These are phyloP conservation scores for Hippoglossus hippoglossus DNA, from an alignment of 2,797 vertebrate genomes.

Conservation along the genomic window DNA sequence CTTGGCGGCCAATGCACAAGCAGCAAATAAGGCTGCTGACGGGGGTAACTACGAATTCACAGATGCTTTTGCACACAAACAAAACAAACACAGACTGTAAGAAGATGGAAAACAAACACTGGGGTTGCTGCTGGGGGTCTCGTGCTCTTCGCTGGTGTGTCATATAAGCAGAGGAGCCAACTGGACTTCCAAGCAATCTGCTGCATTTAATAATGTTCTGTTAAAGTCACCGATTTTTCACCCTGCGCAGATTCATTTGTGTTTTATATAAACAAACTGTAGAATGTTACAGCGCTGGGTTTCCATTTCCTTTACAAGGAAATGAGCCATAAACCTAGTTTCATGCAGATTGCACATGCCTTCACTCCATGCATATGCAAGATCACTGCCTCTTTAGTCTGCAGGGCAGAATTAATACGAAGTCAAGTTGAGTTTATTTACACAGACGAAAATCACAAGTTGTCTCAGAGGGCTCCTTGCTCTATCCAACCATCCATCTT, in stretches of 20 bases:
- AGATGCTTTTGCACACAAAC: slow-evolving; percentile 52
- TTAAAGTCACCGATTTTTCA: slow-evolving; percentile 25
- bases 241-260: slow-evolving; percentile 19
- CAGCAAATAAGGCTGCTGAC: slow-evolving; percentile 47
- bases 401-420: neutral
- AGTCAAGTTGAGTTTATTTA: neutral
- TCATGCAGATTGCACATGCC: neutral
- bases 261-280: slow-evolving; percentile 7
- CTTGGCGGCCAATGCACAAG: slow-evolving; percentile 38
- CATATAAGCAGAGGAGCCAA: slow-evolving; percentile 34
- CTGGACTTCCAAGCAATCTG: slow-evolving; percentile 57
- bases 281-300: slow-evolving; percentile 5
- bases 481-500: neutral
- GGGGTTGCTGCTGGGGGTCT: neutral
- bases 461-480: neutral
- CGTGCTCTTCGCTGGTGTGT: slow-evolving; percentile 14
- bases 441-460: neutral
- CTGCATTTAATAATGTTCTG: slow-evolving; percentile 40
- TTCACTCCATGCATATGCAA: neutral
- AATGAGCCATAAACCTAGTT: neutral
- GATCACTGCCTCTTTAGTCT: neutral
- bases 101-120: slow-evolving; percentile 51
- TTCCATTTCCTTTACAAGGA: neutral
- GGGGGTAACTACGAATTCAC: slow-evolving; percentile 27
- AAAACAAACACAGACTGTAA: slow-evolving; percentile 60